Conservation (phyloP, 2,888 invertebrate genomes). For the Pyrgus malvae region DNA sequence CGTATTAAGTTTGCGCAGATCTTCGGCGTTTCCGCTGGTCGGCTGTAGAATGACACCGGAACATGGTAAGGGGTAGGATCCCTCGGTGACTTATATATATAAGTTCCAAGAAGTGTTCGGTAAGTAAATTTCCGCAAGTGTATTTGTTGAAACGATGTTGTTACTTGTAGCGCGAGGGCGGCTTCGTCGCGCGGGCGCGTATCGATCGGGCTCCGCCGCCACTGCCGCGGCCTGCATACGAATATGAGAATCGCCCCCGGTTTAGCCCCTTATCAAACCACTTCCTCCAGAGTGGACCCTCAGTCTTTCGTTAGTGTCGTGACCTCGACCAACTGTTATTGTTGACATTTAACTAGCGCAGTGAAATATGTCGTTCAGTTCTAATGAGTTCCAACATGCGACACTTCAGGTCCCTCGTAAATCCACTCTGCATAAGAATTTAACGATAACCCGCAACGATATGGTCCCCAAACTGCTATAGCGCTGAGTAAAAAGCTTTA, state of each 20-base stretch:
- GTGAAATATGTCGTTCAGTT: neutral
- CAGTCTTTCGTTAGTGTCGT: conserved; percentile 62
- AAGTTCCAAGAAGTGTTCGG: conserved; percentile 13
- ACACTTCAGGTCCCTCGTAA: too few species aligned
- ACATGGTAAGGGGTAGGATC: neutral
- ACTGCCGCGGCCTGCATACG: conserved; percentile 75
- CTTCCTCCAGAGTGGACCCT: conserved; percentile 62
- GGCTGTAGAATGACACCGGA: neutral
- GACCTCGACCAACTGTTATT: conserved; percentile 59
- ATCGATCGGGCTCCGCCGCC: conserved; percentile 66
- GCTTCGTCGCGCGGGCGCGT: conserved; percentile 76
- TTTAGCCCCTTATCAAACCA: conserved; percentile 69
- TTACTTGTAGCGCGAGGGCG: conserved; percentile 59
- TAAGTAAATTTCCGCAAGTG: conserved; percentile 51
- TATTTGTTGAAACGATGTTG: conserved; percentile 55
- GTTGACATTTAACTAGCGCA: conserved; percentile 40
- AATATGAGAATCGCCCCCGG: conserved; percentile 73
- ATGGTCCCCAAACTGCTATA: too few species aligned
- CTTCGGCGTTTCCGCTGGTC: neutral
- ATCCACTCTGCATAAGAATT: too few species aligned
- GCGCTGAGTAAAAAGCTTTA: conserved; percentile 57
- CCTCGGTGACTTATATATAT: neutral
- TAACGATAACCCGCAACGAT: too few species aligned
- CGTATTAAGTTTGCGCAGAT: conserved; percentile 2
- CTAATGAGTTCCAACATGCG: conserved; percentile 16